Conservation (phyloP, 1,140 invertebrate species). For the Eumeta japonica region DNA sequence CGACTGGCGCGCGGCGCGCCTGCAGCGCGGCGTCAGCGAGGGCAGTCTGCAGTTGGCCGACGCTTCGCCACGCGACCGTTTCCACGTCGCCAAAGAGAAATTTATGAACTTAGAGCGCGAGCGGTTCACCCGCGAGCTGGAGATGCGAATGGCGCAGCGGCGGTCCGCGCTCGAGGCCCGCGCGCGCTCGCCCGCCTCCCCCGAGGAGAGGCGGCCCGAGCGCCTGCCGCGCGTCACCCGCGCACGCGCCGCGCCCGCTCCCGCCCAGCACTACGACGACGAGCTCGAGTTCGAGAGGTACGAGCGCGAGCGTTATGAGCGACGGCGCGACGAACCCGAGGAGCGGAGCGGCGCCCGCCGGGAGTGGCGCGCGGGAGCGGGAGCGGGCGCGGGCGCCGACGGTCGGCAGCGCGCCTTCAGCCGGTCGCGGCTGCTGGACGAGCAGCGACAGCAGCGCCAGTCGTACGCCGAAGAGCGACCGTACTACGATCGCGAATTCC, state of each 20-base stretch:
- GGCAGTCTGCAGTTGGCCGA: conserved; percentile 46
- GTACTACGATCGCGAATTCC: conserved; percentile 44
- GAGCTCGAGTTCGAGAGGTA: conserved; percentile 42
- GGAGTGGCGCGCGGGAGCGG: conserved; percentile 34
- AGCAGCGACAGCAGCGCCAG: conserved; percentile 45
- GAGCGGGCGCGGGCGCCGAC: too few relatives aligned
- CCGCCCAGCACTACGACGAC: conserved; percentile 41
- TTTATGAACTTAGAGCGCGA: conserved; percentile 75
- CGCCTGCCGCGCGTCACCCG: conserved; percentile 42
- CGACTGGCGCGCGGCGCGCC: conserved; percentile 41
- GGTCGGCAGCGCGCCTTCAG: conserved; percentile 47
- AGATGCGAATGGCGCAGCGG: conserved; percentile 51
- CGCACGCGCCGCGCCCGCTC: conserved; percentile 39
- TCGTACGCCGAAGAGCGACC: conserved; percentile 45
- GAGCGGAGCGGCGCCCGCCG: conserved; percentile 41
- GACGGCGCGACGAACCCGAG: conserved; percentile 39
- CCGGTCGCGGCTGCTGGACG: conserved; percentile 44
- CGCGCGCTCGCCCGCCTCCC: conserved; percentile 53
- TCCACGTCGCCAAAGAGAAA: conserved; percentile 81
- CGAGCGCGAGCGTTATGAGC: conserved; percentile 37
- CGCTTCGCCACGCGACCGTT: conserved; percentile 70
- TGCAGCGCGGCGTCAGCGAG: conserved; percentile 43
- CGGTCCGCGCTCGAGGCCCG: conserved; percentile 51
- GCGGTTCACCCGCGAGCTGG: conserved; percentile 58
- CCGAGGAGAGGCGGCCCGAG: conserved; percentile 48